Evolutionary conservation across 2,888 invertebrate species (phyloP), one percentile per base, ranked within the genome.

Genomic region (Torymus texanus): DNA sequence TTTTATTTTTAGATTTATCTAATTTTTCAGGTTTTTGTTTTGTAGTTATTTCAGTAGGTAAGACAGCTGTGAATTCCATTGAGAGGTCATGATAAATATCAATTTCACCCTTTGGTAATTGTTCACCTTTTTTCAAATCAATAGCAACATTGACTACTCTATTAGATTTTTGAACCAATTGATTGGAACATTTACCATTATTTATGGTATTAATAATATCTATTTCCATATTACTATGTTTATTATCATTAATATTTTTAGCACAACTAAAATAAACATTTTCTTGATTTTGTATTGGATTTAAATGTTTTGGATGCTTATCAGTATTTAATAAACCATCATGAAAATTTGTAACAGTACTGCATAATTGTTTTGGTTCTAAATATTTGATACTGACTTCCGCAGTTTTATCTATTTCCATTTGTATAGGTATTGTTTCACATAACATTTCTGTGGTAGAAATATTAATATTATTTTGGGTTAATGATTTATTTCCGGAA

Each of bases 51-150:
- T 71, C 8, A 24, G 24, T 51, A 29, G 63, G n/a, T 16, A 55
- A n/a, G 16, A 2, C 13, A 24, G 18, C 41, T n/a, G 11, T 13
- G 0, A 53, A 13, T 18, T 78, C 78, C 62, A 74, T 53, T 51
- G 74, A 75, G 14, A 24, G 50, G 18, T 79, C 70, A n/a, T 75
- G 65, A 65, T 63, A 70, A 50, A 74, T 78, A 56, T 74, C 51
- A 59, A 75, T 12, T 41, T 59, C 51, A 10, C 59, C 62, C 4
- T 58, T 65, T 21, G 50, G n/a, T 21, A 58, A 62, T 65, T 63
- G 62, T 21, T 58, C 29, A 51, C 14, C 2, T 55, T 62, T 11
- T 29, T 71, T 50, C 24, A 61, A 51, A n/a, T 4, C 12, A 51
- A 1, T 67, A 14, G 55, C 16, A 14, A 10, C 24, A 16, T 61